phyloP scores from a whole-genome alignment of 1,140 invertebrate genomes.

The Drosophila lini region DNA sequence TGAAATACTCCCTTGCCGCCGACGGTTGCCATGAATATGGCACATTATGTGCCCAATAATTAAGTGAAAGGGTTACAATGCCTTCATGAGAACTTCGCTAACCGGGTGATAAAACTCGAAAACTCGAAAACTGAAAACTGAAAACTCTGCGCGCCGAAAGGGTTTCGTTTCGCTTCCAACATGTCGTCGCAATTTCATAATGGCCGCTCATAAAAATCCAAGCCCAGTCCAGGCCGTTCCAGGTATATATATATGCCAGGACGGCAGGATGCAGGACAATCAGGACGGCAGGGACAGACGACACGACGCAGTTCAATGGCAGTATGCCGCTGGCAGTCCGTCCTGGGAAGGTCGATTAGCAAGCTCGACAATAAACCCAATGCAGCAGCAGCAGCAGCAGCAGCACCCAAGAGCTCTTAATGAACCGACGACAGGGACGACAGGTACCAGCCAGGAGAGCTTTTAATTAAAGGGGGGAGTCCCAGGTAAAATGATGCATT shows the following conservation, averaged over 20 bases:
- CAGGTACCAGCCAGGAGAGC: conserved; percentile 1
- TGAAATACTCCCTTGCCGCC: conserved; percentile 19
- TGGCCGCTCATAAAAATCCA: conserved; percentile 60
- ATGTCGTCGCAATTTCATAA: conserved; percentile 68
- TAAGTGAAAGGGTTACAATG: conserved; percentile 83
- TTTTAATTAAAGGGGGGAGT: background rate
- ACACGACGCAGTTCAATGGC: conserved; percentile 34
- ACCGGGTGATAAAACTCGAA: conserved; percentile 74
- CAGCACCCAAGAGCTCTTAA: conserved; percentile 20
- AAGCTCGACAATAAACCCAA: conserved; percentile 38
- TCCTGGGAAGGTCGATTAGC: conserved; percentile 39
- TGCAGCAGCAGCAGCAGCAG: no score
- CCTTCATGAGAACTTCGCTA: conserved; percentile 76
- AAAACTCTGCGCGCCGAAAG: conserved; percentile 58
- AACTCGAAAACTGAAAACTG: conserved; percentile 64
- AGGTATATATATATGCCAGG: background rate
- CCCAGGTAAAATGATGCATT: no score
- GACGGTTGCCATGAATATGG: conserved; percentile 76
- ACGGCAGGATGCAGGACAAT: conserved; percentile 45
- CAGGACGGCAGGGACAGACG: conserved; percentile 7
- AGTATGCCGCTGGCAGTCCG: conserved; percentile 22
- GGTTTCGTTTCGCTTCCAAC: conserved; percentile 61
- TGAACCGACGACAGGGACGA: conserved; percentile 6
- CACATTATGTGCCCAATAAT: conserved; percentile 81
- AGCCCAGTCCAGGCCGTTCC: background rate